Base-by-base conservation (phyloP, 2,113 vertebrate species). In the Lichenostomus cassidix region DNA sequence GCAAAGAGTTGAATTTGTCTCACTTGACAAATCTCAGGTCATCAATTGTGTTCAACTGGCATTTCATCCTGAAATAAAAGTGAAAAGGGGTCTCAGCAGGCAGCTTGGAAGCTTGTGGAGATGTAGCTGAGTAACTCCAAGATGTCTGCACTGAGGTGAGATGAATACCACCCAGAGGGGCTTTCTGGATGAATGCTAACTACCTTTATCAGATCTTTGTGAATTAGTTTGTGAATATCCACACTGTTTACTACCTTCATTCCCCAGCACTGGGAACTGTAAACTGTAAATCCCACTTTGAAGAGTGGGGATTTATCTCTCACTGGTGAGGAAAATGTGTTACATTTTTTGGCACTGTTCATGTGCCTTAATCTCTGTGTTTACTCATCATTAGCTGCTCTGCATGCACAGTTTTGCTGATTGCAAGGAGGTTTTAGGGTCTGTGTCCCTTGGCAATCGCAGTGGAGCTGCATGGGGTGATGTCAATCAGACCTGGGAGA, bases 331-430 rank as follows among this genome's bases (percentile, higher is more conserved):
- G 63, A 91, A 67, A 59, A 33, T 9, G 4, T 25, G 16, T 46
- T 29, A 10, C 3, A 4, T 42, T 42, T 77, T 69, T 62, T 2
- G 0, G 1, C 27, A 15, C 6, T 31, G 10, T 65, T 44, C 7
- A 2, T 7, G 6, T 55, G 12, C 27, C 8, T 44, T 44, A 80
- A 49, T 21, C 21, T 64, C 7, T 18, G 6, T 42, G 4, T 74
- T 62, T 39, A 8, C 1, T 47, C 55, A 37, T 17, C 20, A 18
- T 44, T 41, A n/a, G 8, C 24, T 60, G 60, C 16, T 35, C 33
- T 67, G 23, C 37, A 44, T 12, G 14, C 28, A 39, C 11, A 46
- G 8, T 33, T 76, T 55, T 81, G 16, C 17, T 47, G 70, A 19
- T 8, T 23, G 14, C 15, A 50, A 29, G 55, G 59, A 62, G 15